These are phyloP conservation scores for Eupithecia exiguata DNA, from an alignment of 2,888 invertebrate genomes.

Conservation along the genomic window DNA sequence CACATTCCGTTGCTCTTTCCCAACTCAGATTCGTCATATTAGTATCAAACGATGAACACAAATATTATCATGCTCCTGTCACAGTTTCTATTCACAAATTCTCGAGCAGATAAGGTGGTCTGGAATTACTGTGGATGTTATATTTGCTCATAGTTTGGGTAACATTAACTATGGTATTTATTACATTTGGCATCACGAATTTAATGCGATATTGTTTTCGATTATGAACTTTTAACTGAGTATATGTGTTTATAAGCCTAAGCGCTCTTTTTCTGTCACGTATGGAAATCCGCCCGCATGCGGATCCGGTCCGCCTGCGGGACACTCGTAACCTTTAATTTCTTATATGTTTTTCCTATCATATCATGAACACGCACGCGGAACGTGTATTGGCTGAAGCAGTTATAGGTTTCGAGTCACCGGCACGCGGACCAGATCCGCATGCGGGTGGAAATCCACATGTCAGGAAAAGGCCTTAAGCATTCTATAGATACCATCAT, in stretches of 20 bases:
- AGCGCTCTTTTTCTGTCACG: too few relatives aligned
- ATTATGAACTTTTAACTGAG: background rate
- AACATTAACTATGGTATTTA: background rate
- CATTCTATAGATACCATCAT: too few relatives aligned
- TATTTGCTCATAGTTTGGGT: background rate
- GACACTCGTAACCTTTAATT: too few relatives aligned
- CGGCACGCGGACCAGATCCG: too few relatives aligned
- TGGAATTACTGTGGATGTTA: background rate
- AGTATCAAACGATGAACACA: conserved; percentile 53
- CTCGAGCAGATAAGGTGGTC: conserved; percentile 9
- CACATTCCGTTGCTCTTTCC: conserved; percentile 48
- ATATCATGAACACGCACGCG: too few relatives aligned
- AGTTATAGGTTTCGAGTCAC: too few relatives aligned
- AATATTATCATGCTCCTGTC: conserved; percentile 56
- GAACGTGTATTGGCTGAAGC: too few relatives aligned
- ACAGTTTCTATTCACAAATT: conserved; percentile 50
- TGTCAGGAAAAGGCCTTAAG: too few relatives aligned
- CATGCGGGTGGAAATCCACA: too few relatives aligned
- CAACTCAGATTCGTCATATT: conserved; percentile 53
- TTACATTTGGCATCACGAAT: background rate
- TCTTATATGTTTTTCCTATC: too few relatives aligned
- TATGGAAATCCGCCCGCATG: too few relatives aligned
- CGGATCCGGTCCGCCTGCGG: too few relatives aligned
- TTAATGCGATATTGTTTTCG: background rate
- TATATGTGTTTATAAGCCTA: background rate